Evolutionary conservation across 92 coral and sea anemone species (phyloP), one percentile per base, ranked within the genome.

Genomic region (Virgularia gustaviana): DNA sequence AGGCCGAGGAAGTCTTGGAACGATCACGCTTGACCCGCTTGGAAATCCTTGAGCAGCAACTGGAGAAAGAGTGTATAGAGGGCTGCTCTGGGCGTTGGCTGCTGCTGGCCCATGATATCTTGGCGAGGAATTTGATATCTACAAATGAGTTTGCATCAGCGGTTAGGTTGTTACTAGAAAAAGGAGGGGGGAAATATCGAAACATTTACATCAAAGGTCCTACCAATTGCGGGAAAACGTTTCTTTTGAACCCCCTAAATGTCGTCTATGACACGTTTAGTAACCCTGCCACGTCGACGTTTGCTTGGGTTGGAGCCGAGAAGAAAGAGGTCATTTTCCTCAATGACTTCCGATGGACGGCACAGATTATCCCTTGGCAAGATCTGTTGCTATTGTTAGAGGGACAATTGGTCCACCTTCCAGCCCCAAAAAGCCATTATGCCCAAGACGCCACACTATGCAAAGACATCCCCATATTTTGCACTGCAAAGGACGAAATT

Each of bases 281-380:
- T 32, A 72, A 72, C 66, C 77, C 77, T 55, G 77, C 77, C 30
- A 72, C 77, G 27, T 33, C 77, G n/a, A 72, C 63, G 18, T 72
- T 72, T 72, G 77, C 77, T 49, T 35, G 70, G 77, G 77, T 55
- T n/a, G 70, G 77, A 72, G 77, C 77, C 32, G 33, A 54, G 39
- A 33, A 54, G 9, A 72, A 36, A n/a, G n/a, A n/a, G n/a, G n/a
- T n/a, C n/a, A n/a, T n/a, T n/a, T n/a, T n/a, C n/a, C n/a, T n/a
- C n/a, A 72, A 72, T 34, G 70, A 72, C 55, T 72, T 72, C 6
- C 30, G 77, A 33, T 72, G 77, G 70, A 51, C 70, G 29, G 19
- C 77, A 16, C 77, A 72, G 55, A 72, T 72, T 4, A 54, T 56
- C 12, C 70, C 77, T n/a, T n/a, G n/a, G n/a, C n/a, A n/a, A n/a